Conservation (phyloP, 2,113 vertebrate genomes). For the Lamprotornis superbus region DNA sequence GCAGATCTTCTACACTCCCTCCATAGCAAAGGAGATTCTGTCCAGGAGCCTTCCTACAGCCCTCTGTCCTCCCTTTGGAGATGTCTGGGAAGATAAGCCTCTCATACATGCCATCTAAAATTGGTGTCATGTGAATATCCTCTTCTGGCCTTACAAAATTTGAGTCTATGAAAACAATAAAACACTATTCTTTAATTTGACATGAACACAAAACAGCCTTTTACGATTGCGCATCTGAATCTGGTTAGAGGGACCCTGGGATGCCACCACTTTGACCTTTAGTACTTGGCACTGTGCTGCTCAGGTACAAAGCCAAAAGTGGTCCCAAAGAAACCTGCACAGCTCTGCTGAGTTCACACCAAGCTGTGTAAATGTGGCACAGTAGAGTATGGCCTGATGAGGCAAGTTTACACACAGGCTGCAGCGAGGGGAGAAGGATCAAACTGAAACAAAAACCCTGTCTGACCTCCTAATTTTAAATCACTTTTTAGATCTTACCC, state of each 20-base stretch:
- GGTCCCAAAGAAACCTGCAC: neutral
- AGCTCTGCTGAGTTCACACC: neutral
- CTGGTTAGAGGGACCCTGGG: neutral
- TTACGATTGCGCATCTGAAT: slow-evolving; percentile 29
- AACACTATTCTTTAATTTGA: slow-evolving; percentile 34
- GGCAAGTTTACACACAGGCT: neutral
- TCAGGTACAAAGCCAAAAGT: neutral
- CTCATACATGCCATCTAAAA: slow-evolving; percentile 3
- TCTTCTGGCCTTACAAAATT: slow-evolving; percentile 33
- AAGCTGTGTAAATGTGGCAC: neutral
- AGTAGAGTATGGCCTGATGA: neutral
- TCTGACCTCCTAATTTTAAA: neutral
- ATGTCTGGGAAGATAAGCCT: neutral
- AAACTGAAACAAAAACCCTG: neutral
- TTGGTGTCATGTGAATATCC: slow-evolving; percentile 34
- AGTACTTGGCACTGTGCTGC: neutral
- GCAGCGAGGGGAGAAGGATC: neutral
- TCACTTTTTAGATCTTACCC: neutral
- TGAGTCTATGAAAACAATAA: slow-evolving; percentile 30
- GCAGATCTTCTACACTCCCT: neutral
- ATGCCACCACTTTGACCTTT: slow-evolving; percentile 4
- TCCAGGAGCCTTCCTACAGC: neutral
- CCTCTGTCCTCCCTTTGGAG: neutral
- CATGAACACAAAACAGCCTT: slow-evolving; percentile 18
- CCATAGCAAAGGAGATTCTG: neutral